These are phyloP conservation scores for Pomacea canaliculata DNA, from an alignment of 2,888 invertebrate species.

Conservation along the genomic window DNA sequence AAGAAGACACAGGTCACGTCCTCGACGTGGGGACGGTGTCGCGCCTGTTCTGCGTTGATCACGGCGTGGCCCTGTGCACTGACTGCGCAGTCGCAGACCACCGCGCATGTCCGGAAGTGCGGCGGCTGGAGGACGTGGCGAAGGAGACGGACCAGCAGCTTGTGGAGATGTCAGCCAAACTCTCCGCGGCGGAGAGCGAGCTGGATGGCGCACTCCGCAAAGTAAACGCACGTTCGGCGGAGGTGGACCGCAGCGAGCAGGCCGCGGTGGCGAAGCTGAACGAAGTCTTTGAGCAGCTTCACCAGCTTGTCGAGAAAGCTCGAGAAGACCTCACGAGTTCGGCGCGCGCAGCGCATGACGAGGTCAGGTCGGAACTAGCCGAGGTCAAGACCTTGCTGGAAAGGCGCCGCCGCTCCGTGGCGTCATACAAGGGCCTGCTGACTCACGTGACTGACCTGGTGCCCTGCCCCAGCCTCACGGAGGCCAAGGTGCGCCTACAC, in stretches of 20 bases:
- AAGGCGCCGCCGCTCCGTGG: background rate
- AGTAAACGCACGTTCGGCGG: background rate
- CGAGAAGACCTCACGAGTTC: background rate
- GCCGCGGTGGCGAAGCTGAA: background rate
- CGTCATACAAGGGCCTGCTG: constrained; percentile 5
- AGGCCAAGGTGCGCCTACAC: background rate
- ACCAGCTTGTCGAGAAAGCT: background rate
- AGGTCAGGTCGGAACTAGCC: background rate
- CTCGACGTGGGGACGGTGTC: background rate
- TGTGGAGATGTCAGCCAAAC: background rate
- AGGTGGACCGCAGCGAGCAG: background rate
- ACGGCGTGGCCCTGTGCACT: background rate
- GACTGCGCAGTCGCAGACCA: constrained; percentile 3
- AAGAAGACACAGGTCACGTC: background rate
- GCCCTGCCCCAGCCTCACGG: background rate
- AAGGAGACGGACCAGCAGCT: background rate
- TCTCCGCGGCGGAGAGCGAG: background rate
- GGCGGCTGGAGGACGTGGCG: background rate
- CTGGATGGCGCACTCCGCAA: background rate
- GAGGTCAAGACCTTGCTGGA: background rate
- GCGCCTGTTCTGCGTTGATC: constrained; percentile 3
- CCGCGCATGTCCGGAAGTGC: constrained; percentile 12
- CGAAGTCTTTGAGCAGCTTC: constrained; percentile 1
- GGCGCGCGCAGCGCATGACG: background rate
- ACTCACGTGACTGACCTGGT: background rate